A percentile compares a stretch with the other conserved stretches of the same genome.
Evolutionary conservation across 2,113 vertebrate species (phyloP).

Genomic region (Alexandromys fortis): DNA sequence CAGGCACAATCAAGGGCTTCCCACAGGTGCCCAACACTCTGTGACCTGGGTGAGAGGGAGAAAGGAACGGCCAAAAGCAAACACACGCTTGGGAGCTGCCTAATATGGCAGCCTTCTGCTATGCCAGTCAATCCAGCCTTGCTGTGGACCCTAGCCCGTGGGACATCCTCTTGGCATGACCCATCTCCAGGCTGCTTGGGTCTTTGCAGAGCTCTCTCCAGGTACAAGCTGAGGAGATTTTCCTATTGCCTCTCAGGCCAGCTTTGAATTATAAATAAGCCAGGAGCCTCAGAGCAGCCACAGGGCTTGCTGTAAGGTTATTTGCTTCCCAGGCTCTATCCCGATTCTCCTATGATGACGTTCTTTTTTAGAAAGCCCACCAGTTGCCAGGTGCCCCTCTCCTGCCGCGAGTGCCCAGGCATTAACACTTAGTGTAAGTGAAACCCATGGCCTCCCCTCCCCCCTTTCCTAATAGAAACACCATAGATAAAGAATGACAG

Average conservation of each 20-base stretch:
- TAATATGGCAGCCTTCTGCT: not conserved
- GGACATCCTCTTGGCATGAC: not conserved
- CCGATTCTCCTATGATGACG: constrained; percentile 56
- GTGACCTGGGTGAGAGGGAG: constrained; percentile 7
- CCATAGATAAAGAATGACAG: constrained; percentile 55
- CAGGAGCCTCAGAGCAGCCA: constrained; percentile 33
- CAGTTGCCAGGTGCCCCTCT: constrained; percentile 68
- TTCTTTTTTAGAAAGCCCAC: constrained; percentile 66
- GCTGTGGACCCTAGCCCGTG: not conserved
- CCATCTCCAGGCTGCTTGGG: not conserved
- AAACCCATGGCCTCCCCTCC: constrained; percentile 19
- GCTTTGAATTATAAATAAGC: constrained; percentile 76
- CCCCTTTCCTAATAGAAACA: constrained; percentile 66
- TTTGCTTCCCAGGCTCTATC: constrained; percentile 55
- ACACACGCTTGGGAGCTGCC: not conserved
- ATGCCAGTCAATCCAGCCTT: not conserved
- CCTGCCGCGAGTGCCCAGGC: constrained; percentile 66
- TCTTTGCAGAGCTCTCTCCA: constrained; percentile 57
- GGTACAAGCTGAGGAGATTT: constrained; percentile 68
- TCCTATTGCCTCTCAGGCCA: constrained; percentile 65
- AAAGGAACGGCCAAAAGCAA: not conserved
- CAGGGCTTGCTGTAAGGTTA: constrained; percentile 51
- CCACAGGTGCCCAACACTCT: not conserved
- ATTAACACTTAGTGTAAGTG: constrained; percentile 78
- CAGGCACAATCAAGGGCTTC: not conserved